Percentiles rank a stretch among this genome's conserved stretches.
Evolutionary conservation across 2,113 vertebrate genomes (phyloP).

Genomic region (Anarrhichthys ocellatus): DNA sequence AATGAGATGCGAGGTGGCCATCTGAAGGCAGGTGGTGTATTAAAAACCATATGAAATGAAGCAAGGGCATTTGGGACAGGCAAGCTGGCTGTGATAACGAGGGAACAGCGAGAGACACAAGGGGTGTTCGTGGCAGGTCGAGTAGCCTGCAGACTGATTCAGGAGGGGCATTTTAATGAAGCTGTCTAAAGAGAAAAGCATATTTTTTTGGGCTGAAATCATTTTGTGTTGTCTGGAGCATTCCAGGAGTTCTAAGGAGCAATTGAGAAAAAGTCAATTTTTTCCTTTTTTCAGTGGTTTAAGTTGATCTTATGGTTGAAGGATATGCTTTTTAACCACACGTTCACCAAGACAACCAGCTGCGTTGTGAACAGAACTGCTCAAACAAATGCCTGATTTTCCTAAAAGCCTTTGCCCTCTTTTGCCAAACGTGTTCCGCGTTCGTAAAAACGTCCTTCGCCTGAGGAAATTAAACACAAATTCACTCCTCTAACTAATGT

Average conservation of each 20-base stretch:
- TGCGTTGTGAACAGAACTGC: not conserved
- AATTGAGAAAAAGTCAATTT: not conserved
- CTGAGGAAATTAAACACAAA: not conserved
- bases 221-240: not conserved
- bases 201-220: not conserved
- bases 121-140: slow-evolving; percentile 55
- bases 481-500: not conserved
- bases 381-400: not conserved
- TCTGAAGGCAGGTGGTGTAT: slow-evolving; percentile 62
- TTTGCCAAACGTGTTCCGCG: not conserved
- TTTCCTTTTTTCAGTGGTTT: not conserved
- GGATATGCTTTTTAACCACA: not conserved
- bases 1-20: slow-evolving; percentile 48
- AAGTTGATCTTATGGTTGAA: not conserved
- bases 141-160: slow-evolving; percentile 45
- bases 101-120: slow-evolving; percentile 64
- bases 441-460: not conserved
- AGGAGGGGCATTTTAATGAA: slow-evolving; percentile 52
- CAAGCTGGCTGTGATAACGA: slow-evolving; percentile 66
- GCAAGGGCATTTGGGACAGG: slow-evolving; percentile 64
- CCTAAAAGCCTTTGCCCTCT: not conserved
- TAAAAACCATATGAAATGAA: slow-evolving; percentile 46
- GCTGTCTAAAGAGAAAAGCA: not conserved
- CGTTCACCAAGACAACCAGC: not conserved
- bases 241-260: not conserved